Conservation (phyloP, 2,113 vertebrate species). For the Toxotes chatareus region DNA sequence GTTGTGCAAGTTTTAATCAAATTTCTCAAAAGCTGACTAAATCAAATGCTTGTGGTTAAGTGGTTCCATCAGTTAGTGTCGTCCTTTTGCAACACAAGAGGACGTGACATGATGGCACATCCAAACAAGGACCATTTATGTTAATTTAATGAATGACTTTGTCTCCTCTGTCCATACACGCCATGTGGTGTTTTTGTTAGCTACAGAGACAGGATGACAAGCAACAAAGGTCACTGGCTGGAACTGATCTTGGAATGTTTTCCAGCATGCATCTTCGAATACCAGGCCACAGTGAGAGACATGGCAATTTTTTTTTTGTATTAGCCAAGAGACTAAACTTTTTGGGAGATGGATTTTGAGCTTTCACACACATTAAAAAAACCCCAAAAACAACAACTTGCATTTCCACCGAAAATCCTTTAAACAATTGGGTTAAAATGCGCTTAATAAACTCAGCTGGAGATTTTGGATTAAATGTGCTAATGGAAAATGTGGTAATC, state of each 20-base stretch:
- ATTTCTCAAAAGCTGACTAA: background rate
- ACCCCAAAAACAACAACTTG: too few species aligned
- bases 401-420: background rate
- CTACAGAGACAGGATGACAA: constrained; percentile 17
- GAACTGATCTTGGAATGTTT: constrained; percentile 4
- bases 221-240: constrained; percentile 7
- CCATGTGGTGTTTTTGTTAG: constrained; percentile 29
- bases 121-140: constrained; percentile 4
- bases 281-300: background rate
- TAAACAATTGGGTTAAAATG: background rate
- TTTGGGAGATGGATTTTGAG: background rate
- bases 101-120: background rate
- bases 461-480: constrained; percentile 2
- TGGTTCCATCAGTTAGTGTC: background rate
- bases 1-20: background rate
- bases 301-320: background rate
- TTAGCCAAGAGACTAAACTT: background rate
- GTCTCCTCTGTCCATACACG: constrained; percentile 2
- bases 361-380: background rate
- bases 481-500: background rate
- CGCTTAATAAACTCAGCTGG: background rate
- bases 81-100: background rate
- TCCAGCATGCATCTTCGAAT: background rate
- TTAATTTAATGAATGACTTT: constrained; percentile 49
- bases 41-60: constrained; percentile 1